A percentile compares a stretch with the other conserved stretches of the same genome.
Evolutionary conservation across 2,888 invertebrate species (phyloP).

Genomic region (Pseudococcus longispinus): DNA sequence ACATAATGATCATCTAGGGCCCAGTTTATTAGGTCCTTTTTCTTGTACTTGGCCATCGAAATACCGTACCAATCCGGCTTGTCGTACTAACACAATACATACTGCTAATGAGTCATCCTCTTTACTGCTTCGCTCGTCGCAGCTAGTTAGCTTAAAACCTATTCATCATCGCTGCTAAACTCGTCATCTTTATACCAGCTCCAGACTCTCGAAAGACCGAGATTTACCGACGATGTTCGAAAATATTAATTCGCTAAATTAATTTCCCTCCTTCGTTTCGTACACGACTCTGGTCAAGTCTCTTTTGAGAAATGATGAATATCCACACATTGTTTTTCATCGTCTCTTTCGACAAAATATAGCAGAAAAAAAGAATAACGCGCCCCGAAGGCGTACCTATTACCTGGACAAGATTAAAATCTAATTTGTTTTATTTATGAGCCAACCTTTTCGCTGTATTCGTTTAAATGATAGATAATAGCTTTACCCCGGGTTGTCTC

Average conservation of each 20-base stretch:
- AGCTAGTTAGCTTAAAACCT: neutral
- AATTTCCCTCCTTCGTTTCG: neutral
- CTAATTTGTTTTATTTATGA: slow-evolving; percentile 31
- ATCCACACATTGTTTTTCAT: slow-evolving; percentile 29
- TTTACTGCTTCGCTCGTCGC: neutral
- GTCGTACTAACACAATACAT: neutral
- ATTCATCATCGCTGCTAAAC: neutral
- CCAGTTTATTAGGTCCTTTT: neutral
- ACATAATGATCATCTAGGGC: neutral
- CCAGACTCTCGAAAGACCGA: neutral
- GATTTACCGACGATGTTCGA: neutral
- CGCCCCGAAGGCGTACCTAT: slow-evolving; percentile 9
- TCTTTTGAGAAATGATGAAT: slow-evolving; percentile 12
- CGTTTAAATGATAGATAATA: slow-evolving; percentile 28
- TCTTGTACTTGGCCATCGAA: neutral
- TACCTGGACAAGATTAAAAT: slow-evolving; percentile 31
- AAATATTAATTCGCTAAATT: neutral
- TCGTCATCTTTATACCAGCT: neutral
- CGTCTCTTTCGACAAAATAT: neutral
- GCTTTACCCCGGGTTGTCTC: slow-evolving; percentile 1
- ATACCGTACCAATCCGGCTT: neutral
- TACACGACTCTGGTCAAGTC: neutral
- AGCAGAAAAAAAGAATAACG: neutral
- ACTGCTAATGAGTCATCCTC: neutral
- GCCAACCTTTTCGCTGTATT: slow-evolving; percentile 27